Evolutionary conservation across 2,797 vertebrate genomes (phyloP).

Genomic region (Antrozous pallidus): DNA sequence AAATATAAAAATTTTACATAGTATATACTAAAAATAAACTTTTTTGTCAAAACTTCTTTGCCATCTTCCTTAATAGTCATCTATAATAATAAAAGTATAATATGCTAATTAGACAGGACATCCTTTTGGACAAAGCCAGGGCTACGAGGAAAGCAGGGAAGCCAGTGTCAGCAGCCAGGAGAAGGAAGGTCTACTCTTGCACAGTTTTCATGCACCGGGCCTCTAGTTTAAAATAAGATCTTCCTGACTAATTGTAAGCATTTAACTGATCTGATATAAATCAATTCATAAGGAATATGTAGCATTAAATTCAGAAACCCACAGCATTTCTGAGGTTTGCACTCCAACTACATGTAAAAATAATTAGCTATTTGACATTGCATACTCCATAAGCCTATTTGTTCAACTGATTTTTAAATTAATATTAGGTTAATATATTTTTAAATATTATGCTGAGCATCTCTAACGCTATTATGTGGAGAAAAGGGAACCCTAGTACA

Average conservation of each 20-base stretch:
- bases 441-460: not conserved
- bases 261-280: not conserved
- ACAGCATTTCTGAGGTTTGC: not conserved
- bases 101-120: too few relatives aligned
- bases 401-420: not conserved
- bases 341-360: not conserved
- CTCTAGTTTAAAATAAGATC: not conserved
- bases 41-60: constrained; percentile 10
- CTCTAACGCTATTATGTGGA: not conserved
- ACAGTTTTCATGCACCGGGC: too few relatives aligned
- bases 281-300: not conserved
- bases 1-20: not conserved
- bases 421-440: not conserved
- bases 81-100: too few relatives aligned
- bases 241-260: not conserved
- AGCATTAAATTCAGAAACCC: not conserved
- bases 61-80: not conserved
- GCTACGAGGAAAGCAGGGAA: too few relatives aligned
- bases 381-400: not conserved
- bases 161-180: too few relatives aligned
- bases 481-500: too few relatives aligned
- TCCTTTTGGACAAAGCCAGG: too few relatives aligned
- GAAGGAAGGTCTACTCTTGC: too few relatives aligned
- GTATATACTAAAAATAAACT: not conserved
- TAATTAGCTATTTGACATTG: not conserved